Evolutionary conservation across 2,888 invertebrate species (phyloP).

Genomic region (Hydriomena furcata): DNA sequence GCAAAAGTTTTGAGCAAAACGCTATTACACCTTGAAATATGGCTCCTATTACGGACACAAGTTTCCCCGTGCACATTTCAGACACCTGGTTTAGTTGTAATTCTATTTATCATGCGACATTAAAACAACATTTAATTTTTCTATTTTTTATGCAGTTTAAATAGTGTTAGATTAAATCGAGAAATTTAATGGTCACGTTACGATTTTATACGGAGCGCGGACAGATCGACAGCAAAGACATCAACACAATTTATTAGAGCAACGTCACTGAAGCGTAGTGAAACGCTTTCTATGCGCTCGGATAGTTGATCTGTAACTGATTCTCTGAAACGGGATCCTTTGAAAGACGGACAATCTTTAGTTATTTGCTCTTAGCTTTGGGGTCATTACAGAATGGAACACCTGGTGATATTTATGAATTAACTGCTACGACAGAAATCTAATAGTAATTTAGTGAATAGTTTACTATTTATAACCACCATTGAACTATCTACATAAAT

Average conservation of each 20-base stretch:
- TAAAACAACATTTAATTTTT: neutral
- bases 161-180: neutral
- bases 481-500: too few relatives aligned
- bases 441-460: too few relatives aligned
- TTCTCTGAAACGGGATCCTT: slow-evolving; percentile 19
- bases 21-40: slow-evolving; percentile 21
- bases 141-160: neutral
- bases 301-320: slow-evolving; percentile 38
- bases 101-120: neutral
- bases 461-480: too few relatives aligned
- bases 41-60: slow-evolving; percentile 8
- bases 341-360: neutral
- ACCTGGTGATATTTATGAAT: too few relatives aligned
- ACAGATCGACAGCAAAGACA: slow-evolving; percentile 14
- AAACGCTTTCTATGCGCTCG: slow-evolving; percentile 60
- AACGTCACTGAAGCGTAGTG: slow-evolving; percentile 53
- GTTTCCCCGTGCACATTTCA: slow-evolving; percentile 5
- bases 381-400: too few relatives aligned
- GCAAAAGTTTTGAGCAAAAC: slow-evolving; percentile 15
- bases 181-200: slow-evolving; percentile 3
- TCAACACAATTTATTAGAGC: slow-evolving; percentile 44
- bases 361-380: neutral
- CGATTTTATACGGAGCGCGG: neutral
- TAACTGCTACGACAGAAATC: too few relatives aligned
- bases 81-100: slow-evolving; percentile 1